Evolutionary conservation across 2,888 invertebrate genomes (phyloP).

Genomic region (Allacma fusca): DNA sequence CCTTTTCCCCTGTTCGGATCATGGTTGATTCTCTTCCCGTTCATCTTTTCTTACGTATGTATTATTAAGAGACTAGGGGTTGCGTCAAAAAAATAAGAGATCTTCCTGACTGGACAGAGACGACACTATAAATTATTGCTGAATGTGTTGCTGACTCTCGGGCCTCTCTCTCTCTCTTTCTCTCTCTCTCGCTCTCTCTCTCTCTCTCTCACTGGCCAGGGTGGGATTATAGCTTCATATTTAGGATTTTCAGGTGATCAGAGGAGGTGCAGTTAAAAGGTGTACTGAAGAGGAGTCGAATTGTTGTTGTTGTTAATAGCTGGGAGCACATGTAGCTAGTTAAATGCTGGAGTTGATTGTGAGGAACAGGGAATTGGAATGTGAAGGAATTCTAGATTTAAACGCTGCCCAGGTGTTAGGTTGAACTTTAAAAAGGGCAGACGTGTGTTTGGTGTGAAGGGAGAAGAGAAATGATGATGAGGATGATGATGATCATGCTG

Average conservation of each 20-base stretch:
- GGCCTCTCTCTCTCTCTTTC: neutral
- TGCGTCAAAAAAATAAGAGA: constrained; percentile 25
- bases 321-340: too few relatives aligned
- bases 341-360: constrained; percentile 28
- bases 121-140: constrained; percentile 51
- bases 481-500: too few relatives aligned
- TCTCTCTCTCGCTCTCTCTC: too few relatives aligned
- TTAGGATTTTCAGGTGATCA: constrained; percentile 6
- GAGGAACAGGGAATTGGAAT: constrained; percentile 35
- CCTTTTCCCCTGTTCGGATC: neutral
- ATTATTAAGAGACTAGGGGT: constrained; percentile 23
- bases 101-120: constrained; percentile 28
- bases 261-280: too few relatives aligned
- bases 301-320: too few relatives aligned
- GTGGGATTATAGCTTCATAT: neutral
- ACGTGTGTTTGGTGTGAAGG: neutral
- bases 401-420: constrained; percentile 43
- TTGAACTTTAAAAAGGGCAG: neutral
- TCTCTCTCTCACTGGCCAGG: constrained; percentile 4
- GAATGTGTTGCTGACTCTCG: constrained; percentile 28
- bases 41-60: neutral
- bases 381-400: constrained; percentile 35
- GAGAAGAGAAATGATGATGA: neutral
- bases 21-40: constrained; percentile 30
- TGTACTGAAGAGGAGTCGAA: too few relatives aligned